Conservation (phyloP, 1,140 invertebrate species). For the Formica exsecta region DNA sequence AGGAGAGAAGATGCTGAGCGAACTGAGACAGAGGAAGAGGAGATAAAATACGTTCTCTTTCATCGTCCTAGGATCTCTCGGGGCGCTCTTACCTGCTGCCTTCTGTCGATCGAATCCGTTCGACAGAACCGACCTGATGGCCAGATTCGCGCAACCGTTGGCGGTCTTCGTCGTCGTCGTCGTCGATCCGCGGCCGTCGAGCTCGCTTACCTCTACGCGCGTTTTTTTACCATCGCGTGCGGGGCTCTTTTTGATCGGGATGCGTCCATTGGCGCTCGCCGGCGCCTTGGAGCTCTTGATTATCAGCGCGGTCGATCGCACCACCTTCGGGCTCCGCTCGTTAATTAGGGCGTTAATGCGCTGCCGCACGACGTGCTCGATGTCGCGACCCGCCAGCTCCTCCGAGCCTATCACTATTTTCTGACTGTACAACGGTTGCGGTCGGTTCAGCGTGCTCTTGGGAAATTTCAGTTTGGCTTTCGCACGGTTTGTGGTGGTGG, state of each 20-base stretch:
- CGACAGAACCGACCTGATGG: slow-evolving; percentile 20
- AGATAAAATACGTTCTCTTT: not conserved
- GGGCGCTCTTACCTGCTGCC: slow-evolving; percentile 64
- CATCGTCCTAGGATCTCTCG: slow-evolving; percentile 8
- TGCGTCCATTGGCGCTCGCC: slow-evolving; percentile 45
- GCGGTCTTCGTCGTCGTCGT: slow-evolving; percentile 45
- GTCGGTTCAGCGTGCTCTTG: slow-evolving; percentile 84
- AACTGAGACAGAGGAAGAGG: not conserved
- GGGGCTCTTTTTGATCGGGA: not conserved
- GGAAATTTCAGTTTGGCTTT: slow-evolving; percentile 84
- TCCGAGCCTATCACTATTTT: slow-evolving; percentile 86
- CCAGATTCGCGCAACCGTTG: slow-evolving; percentile 58
- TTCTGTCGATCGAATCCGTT: slow-evolving; percentile 61
- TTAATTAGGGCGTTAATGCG: slow-evolving; percentile 80
- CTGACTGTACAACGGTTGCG: slow-evolving; percentile 84
- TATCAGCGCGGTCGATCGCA: slow-evolving; percentile 84
- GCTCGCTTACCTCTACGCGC: slow-evolving; percentile 70
- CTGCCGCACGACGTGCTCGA: slow-evolving; percentile 83
- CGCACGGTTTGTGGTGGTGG: slow-evolving; percentile 81
- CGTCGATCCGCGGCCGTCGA: slow-evolving; percentile 39
- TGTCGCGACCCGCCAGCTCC: slow-evolving; percentile 83
- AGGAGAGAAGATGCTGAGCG: not conserved
- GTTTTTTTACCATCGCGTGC: slow-evolving; percentile 63
- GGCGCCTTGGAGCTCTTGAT: slow-evolving; percentile 83
- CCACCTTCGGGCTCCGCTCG: slow-evolving; percentile 83